These are phyloP conservation scores for Microcebus lehilahytsara DNA, from an alignment of 2,113 vertebrate genomes.

Conservation along the genomic window DNA sequence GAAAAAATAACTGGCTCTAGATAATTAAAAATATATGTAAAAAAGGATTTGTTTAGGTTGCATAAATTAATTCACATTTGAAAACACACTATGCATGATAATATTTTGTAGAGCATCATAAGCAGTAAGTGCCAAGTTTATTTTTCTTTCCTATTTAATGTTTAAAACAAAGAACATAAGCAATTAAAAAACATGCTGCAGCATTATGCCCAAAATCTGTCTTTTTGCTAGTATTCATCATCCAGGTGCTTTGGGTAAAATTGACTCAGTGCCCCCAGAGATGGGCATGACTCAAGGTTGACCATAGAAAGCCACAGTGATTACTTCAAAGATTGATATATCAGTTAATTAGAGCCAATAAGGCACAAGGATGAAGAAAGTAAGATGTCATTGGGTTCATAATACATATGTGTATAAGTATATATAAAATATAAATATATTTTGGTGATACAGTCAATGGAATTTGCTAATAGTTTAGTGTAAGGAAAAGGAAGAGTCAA, in stretches of 20 bases:
- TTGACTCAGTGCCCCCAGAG: neutral
- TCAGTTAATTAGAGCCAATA: neutral
- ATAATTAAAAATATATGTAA: constrained; percentile 18
- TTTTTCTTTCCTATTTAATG: neutral
- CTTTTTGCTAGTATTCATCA: neutral
- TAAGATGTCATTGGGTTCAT: constrained; percentile 13
- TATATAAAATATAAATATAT: neutral
- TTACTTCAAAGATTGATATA: neutral
- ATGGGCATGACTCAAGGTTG: neutral
- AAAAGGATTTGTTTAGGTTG: neutral
- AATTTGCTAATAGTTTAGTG: constrained; percentile 18
- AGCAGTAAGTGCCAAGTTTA: neutral
- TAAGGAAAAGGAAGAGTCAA: constrained; percentile 28
- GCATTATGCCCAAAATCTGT: neutral
- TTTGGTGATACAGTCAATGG: neutral
- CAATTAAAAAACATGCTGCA: neutral
- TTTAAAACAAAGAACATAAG: neutral
- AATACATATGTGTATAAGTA: neutral
- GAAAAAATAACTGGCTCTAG: neutral
- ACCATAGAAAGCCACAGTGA: constrained; percentile 7
- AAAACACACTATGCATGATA: neutral
- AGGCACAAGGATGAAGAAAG: neutral
- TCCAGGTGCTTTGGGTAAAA: neutral
- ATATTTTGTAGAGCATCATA: neutral
- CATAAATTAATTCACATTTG: constrained; percentile 32